Percentiles rank a stretch among this genome's conserved stretches.
phyloP scores from a whole-genome alignment of 2,797 vertebrate genomes.

The Amniataba percoides region DNA sequence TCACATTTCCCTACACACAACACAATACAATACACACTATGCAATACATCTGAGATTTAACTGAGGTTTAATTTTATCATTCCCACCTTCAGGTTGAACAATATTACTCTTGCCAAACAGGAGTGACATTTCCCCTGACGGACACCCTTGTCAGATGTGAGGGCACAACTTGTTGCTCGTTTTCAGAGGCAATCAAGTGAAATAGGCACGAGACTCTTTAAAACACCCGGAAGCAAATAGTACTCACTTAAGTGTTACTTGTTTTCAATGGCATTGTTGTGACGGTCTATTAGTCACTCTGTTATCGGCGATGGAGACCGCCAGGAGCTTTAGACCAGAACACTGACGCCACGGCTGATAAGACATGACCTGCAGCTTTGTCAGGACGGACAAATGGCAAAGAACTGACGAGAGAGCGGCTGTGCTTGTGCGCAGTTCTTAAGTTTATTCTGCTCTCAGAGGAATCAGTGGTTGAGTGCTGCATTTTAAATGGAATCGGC shows the following conservation, averaged over 20 bases:
- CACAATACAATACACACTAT: neutral
- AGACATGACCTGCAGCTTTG: conserved; percentile 25
- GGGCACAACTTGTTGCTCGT: conserved; percentile 15
- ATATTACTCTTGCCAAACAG: conserved; percentile 14
- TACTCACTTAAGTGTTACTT: conserved; percentile 45
- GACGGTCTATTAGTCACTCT: conserved; percentile 37
- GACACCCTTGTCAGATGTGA: neutral
- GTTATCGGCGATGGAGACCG: conserved; percentile 22
- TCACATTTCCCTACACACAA: neutral
- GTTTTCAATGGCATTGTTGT: conserved; percentile 31
- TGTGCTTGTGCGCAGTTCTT: neutral
- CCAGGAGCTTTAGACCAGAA: neutral
- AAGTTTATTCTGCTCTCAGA: neutral
- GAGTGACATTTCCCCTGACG: conserved; percentile 21
- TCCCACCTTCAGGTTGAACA: conserved; percentile 9
- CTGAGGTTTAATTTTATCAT: conserved; percentile 13
- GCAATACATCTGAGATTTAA: conserved; percentile 6
- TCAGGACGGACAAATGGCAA: neutral
- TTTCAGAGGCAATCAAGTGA: conserved; percentile 4
- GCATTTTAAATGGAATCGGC: neutral
- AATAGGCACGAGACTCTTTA: conserved; percentile 21
- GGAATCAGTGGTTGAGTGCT: neutral
- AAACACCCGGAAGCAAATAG: conserved; percentile 27
- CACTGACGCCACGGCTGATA: conserved; percentile 7
- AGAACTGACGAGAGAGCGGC: neutral